Evolutionary conservation across 1,140 invertebrate genomes (phyloP).

Genomic region (Bombus pyrosoma): DNA sequence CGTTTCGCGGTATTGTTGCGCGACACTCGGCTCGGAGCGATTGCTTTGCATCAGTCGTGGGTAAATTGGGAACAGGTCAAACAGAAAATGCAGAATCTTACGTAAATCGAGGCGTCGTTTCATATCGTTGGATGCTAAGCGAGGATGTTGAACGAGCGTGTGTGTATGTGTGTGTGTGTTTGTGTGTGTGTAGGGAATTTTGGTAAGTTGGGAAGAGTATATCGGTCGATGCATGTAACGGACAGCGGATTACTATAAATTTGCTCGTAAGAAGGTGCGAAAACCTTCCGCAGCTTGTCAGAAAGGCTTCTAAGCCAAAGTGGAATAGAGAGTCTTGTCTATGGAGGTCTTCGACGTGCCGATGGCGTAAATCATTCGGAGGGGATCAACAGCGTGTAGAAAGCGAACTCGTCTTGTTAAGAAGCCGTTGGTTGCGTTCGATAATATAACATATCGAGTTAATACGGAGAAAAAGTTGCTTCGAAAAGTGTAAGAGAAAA

Average conservation of each 20-base stretch:
- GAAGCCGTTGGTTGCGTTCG: background rate
- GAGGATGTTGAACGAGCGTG: background rate
- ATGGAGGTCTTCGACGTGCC: conserved; percentile 6
- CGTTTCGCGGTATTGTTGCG: conserved; percentile 1
- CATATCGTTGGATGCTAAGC: background rate
- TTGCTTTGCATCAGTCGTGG: background rate
- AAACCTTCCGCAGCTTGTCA: background rate
- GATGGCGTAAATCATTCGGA: conserved; percentile 35
- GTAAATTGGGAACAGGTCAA: background rate
- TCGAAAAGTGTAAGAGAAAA: background rate
- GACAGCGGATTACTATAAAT: background rate
- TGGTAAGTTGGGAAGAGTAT: background rate
- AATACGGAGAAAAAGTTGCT: background rate
- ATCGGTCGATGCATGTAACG: background rate
- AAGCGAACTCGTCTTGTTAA: background rate
- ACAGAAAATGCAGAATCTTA: background rate
- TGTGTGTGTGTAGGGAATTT: background rate
- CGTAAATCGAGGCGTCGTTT: background rate
- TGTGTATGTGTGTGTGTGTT: fast-evolving
- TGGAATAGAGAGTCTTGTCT: background rate
- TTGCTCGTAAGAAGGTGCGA: background rate
- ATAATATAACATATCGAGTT: too few relatives aligned
- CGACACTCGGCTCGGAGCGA: background rate
- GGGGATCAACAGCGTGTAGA: background rate
- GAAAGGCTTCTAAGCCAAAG: conserved; percentile 21